Evolutionary conservation across 2,113 vertebrate species (phyloP).

Genomic region (Symphodus melops): DNA sequence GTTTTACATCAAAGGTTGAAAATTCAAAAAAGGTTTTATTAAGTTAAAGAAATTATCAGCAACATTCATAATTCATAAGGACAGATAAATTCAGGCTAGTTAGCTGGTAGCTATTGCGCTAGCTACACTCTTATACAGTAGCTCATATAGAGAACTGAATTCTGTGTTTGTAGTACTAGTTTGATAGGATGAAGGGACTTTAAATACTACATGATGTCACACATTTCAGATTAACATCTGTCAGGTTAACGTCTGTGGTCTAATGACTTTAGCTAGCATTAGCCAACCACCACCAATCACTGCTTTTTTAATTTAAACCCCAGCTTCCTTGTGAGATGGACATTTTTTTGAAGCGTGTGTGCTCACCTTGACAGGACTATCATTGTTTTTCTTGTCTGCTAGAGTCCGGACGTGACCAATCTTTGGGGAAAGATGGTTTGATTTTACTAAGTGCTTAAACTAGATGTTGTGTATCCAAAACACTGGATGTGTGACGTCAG

Average conservation of each 20-base stretch:
- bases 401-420: constrained; percentile 36
- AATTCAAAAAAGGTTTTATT: no score
- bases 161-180: neutral
- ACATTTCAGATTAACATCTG: no score
- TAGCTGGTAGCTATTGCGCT: neutral
- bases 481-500: constrained; percentile 7
- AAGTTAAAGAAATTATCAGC: no score
- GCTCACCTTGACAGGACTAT: constrained; percentile 46
- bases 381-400: constrained; percentile 21
- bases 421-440: neutral
- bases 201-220: no score
- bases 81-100: neutral
- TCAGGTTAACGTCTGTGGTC: neutral
- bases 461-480: constrained; percentile 32
- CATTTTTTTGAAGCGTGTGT: constrained; percentile 29
- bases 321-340: constrained; percentile 40
- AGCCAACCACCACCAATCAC: neutral
- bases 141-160: neutral
- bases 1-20: no score
- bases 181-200: neutral
- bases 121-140: neutral
- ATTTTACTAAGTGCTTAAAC: constrained; percentile 66
- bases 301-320: constrained; percentile 8
- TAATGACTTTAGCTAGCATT: neutral
- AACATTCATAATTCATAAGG: no score